phyloP scores from a whole-genome alignment of 2,113 vertebrate species.

The Archilochus colubris region DNA sequence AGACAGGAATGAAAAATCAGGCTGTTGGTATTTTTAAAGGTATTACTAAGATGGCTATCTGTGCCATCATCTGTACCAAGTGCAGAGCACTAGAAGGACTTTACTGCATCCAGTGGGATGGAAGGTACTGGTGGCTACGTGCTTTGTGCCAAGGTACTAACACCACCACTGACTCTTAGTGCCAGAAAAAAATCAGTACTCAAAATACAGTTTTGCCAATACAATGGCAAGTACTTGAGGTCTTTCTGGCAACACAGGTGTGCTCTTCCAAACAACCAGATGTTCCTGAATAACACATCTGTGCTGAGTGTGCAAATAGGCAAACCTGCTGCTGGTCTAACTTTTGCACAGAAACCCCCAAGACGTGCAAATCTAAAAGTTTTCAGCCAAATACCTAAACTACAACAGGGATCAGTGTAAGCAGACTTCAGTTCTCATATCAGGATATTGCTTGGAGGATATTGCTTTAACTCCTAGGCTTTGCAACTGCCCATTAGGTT shows the following conservation, averaged over 20 bases:
- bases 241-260: not conserved
- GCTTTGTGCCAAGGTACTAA: not conserved
- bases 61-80: not conserved
- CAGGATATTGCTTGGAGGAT: not conserved
- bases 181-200: not conserved
- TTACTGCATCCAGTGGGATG: not conserved
- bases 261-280: not conserved
- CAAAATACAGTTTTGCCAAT: not conserved
- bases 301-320: not conserved
- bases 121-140: not conserved
- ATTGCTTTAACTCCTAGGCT: not conserved
- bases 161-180: not conserved
- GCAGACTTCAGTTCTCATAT: not conserved
- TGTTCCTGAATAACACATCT: not conserved
- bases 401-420: not conserved
- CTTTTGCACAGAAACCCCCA: not conserved
- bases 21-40: not conserved
- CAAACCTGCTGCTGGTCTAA: not conserved
- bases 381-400: not conserved
- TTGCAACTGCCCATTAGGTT: not conserved
- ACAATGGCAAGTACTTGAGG: not conserved
- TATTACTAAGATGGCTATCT: not conserved
- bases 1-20: not conserved
- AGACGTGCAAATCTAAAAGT: not conserved
- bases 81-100: not conserved